phyloP scores from a whole-genome alignment of 2,797 vertebrate species.

The Schizopygopsis malacanthus region DNA sequence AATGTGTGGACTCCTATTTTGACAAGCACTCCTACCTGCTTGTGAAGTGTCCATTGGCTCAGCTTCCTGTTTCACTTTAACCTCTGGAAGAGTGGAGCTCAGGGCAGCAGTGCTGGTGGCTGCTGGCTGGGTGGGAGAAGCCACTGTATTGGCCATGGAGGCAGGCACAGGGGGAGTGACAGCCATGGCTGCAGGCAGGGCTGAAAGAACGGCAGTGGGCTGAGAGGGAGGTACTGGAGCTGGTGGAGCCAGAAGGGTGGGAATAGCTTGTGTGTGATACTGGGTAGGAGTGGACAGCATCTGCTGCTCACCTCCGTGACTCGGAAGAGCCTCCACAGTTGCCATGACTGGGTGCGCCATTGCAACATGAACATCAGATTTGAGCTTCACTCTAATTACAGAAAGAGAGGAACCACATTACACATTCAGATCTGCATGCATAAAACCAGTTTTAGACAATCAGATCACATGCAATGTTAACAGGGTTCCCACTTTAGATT shows the following conservation, averaged over 20 bases:
- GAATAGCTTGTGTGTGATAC: constrained; percentile 88
- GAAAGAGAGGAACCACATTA: constrained; percentile 14
- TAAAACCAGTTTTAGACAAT: neutral
- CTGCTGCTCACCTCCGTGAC: constrained; percentile 87
- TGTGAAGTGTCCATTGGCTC: constrained; percentile 89
- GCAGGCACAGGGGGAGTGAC: constrained; percentile 83
- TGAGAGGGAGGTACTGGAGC: constrained; percentile 89
- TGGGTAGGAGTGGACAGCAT: constrained; percentile 81
- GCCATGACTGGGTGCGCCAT: constrained; percentile 88
- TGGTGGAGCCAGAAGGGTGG: constrained; percentile 83
- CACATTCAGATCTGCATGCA: neutral
- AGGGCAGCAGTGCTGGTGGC: constrained; percentile 84
- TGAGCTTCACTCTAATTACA: constrained; percentile 88
- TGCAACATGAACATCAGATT: constrained; percentile 91
- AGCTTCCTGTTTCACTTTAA: constrained; percentile 94
- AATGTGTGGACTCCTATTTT: neutral
- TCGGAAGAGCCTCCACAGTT: constrained; percentile 87
- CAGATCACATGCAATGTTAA: neutral
- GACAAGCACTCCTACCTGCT: constrained; percentile 67
- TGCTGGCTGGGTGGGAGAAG: constrained; percentile 86
- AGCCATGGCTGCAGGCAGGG: constrained; percentile 85
- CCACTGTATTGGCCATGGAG: constrained; percentile 86
- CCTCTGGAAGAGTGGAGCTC: constrained; percentile 83
- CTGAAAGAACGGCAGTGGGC: constrained; percentile 83
- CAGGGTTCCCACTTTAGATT: constrained; percentile 13